phyloP scores from a whole-genome alignment of 37 sponge, comb jelly and placozoan species.

The Lycopodina hypogea region DNA sequence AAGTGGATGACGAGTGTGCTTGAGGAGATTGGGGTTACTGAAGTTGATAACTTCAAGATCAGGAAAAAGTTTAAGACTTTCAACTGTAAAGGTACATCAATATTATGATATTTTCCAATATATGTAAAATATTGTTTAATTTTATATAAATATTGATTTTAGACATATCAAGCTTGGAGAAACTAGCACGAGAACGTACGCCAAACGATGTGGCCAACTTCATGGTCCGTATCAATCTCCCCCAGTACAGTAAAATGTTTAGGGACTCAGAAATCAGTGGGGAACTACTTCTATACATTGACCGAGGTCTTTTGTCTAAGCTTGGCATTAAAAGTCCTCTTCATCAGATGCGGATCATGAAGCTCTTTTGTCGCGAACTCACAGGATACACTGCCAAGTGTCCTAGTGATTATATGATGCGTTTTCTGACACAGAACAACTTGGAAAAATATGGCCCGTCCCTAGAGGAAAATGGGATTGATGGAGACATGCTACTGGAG shows the following conservation, averaged over 20 bases:
- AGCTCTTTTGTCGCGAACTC: constrained; percentile 3
- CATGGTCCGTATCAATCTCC: constrained; percentile 31
- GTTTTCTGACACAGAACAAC: constrained; percentile 10
- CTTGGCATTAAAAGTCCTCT: constrained; percentile 36
- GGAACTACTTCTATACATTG: constrained; percentile 44
- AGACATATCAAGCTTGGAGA: constrained; percentile 1
- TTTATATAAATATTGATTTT: background rate
- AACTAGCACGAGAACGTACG: constrained; percentile 22
- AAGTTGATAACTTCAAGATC: background rate
- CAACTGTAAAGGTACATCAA: background rate
- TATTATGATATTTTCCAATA: background rate
- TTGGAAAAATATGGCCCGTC: constrained; percentile 14
- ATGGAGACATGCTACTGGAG: constrained; percentile 43
- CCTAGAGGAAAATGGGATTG: constrained; percentile 6
- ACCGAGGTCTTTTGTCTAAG: constrained; percentile 21
- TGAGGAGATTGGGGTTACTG: background rate
- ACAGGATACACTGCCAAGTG: background rate
- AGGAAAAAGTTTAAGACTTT: constrained; percentile 8
- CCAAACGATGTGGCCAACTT: constrained; percentile 39
- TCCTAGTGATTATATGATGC: background rate
- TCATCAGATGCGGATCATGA: constrained; percentile 40
- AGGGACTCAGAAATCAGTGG: constrained; percentile 44
- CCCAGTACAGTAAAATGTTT: constrained; percentile 28
- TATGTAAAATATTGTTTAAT: too few species aligned
- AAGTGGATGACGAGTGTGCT: background rate